A percentile compares a stretch with the other conserved stretches of the same genome.
phyloP scores from a whole-genome alignment of 2,888 invertebrate genomes.

The Callosobruchus maculatus region DNA sequence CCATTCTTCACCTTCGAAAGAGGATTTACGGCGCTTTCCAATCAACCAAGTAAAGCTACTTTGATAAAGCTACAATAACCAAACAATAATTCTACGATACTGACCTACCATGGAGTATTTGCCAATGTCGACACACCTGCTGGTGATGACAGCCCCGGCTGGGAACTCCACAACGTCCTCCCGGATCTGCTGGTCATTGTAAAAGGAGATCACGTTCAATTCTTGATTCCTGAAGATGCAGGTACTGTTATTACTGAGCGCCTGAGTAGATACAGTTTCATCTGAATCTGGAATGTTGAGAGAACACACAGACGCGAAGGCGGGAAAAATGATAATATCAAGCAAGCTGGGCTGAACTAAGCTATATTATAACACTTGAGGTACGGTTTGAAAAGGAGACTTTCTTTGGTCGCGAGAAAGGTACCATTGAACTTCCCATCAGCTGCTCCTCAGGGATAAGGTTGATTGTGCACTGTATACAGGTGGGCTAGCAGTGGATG shows the following conservation, averaged over 20 bases:
- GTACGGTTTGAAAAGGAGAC: too few species aligned
- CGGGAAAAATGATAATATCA: too few species aligned
- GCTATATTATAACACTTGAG: too few species aligned
- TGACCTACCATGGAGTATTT: slow-evolving; percentile 70
- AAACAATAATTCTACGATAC: background rate
- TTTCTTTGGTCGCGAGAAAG: too few species aligned
- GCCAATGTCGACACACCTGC: slow-evolving; percentile 80
- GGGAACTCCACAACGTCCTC: slow-evolving; percentile 76
- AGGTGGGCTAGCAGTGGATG: too few species aligned
- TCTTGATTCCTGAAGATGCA: slow-evolving; percentile 76
- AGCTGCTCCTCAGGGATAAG: too few species aligned
- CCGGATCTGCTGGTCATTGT: slow-evolving; percentile 72
- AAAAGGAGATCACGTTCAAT: slow-evolving; percentile 76
- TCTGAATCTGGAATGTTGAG: slow-evolving; percentile 34
- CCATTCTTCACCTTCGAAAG: too few species aligned
- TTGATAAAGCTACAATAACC: background rate
- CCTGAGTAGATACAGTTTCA: slow-evolving; percentile 36
- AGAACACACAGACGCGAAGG: background rate
- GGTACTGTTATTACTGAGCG: slow-evolving; percentile 58
- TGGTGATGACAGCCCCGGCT: slow-evolving; percentile 58
- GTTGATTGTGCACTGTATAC: too few species aligned
- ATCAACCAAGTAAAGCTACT: too few species aligned
- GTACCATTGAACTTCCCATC: too few species aligned
- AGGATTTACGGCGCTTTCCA: background rate
- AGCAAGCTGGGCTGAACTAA: too few species aligned